Base-by-base conservation (phyloP, 2,797 vertebrate genomes). In the Steatocranus sp. region DNA sequence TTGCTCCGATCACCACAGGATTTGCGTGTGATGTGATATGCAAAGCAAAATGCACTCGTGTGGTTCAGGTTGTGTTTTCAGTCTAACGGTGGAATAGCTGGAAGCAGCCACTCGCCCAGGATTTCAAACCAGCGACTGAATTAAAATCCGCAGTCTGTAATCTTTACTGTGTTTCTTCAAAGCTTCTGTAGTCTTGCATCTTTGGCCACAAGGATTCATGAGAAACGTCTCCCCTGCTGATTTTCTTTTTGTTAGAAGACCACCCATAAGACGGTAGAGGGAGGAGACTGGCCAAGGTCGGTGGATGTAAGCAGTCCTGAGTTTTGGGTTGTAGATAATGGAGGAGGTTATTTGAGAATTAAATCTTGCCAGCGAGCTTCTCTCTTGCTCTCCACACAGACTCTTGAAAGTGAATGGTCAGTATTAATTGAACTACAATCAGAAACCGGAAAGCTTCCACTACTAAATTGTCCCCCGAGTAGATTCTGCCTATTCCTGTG, bases 1-100 rank as follows among this genome's bases (percentile, higher is more conserved):
- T 76, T 54, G 17, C 30, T 46, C 27, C 32, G 20, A 73, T 73
- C 43, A 74, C 88, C 91, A 32, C 88, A 77, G 48, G 23, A 88
- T 94, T 93, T 94, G 85, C 63, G 10, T 92, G 73, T 61, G 23
- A 53, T 81, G 66, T 51, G 78, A 80, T 84, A 92, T 86, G 87
- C 82, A 95, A 91, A 92, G 74, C 43, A 4, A 27, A 54, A 80
- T 8, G 51, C 15, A 3, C 49, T 32, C 12, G 30, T 76, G 48
- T 68, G 74, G 68, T 73, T 73, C 41, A 73, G 68, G 43, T 48
- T 48, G 73, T 79, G 73, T 82, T 82, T 73, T 25, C 18, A 54
- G 36, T 80, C 11, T 74, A 53, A 30, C 3, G n/a, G 49, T n/a
- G 36, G 17, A 3, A 43, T 53, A 48, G 15, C 46, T n/a, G 10